Evolutionary conservation across 2,113 vertebrate species (phyloP).

Genomic region (Stegastes partitus): DNA sequence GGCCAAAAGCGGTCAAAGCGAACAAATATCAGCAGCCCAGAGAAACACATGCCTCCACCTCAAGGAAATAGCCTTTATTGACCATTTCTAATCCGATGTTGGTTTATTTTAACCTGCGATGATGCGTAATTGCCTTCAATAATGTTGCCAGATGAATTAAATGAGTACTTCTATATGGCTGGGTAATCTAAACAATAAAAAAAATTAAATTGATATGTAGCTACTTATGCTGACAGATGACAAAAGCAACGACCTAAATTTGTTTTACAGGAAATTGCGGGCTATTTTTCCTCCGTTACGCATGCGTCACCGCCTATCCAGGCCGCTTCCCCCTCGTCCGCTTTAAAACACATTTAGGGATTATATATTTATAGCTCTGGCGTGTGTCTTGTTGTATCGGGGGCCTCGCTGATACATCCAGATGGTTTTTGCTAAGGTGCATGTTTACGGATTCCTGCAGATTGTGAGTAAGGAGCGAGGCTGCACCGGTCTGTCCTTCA

Average conservation of each 20-base stretch:
- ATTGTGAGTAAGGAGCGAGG: constrained; percentile 54
- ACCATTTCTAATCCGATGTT: constrained; percentile 28
- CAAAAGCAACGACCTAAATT: constrained; percentile 6
- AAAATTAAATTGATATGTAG: neutral
- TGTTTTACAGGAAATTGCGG: constrained; percentile 20
- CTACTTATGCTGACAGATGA: constrained; percentile 9
- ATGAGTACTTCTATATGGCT: neutral
- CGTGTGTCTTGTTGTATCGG: constrained; percentile 61
- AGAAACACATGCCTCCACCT: neutral
- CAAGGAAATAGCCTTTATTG: constrained; percentile 15
- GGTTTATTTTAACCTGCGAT: neutral
- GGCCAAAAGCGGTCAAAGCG: neutral
- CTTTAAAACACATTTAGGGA: constrained; percentile 72
- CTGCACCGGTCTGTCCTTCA: constrained; percentile 74
- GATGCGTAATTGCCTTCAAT: neutral
- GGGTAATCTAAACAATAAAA: neutral
- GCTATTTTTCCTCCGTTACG: constrained; percentile 26
- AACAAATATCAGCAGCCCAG: neutral
- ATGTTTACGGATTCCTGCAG: constrained; percentile 81
- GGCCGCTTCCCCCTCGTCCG: constrained; percentile 53
- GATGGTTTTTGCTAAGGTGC: constrained; percentile 77
- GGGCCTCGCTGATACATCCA: constrained; percentile 64
- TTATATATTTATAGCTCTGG: constrained; percentile 81
- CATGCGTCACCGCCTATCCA: constrained; percentile 40
- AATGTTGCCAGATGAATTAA: too few species aligned